These are phyloP conservation scores for Acrocephalus arundinaceus DNA, from an alignment of 2,113 vertebrate species.

Conservation along the genomic window DNA sequence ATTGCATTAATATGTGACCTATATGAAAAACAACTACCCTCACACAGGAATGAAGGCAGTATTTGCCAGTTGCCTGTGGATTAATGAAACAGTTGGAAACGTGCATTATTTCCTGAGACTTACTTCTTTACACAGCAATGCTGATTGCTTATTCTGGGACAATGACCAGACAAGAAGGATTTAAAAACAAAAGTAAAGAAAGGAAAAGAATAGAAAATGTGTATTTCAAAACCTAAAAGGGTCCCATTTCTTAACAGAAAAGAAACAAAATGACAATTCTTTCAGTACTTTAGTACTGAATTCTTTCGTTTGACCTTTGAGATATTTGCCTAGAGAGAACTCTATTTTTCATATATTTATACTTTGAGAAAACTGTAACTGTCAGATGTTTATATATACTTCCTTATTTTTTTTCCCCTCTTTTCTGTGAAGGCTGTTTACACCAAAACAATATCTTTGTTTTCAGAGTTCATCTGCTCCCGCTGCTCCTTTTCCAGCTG, in stretches of 20 bases:
- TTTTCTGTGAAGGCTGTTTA: background rate
- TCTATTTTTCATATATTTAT: background rate
- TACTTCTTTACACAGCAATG: background rate
- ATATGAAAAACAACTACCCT: background rate
- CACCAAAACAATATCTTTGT: constrained; percentile 22
- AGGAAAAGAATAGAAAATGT: background rate
- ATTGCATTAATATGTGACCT: background rate
- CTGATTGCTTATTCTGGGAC: background rate
- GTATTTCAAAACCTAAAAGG: background rate
- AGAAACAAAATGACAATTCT: background rate
- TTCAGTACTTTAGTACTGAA: background rate
- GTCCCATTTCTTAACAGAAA: background rate
- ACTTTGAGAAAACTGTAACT: background rate
- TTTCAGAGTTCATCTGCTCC: background rate
- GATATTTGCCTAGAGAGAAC: background rate
- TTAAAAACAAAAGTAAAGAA: background rate
- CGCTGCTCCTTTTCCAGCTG: background rate
- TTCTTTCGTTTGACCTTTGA: background rate
- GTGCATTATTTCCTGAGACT: background rate
- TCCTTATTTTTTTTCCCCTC: background rate
- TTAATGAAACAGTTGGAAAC: constrained; percentile 40
- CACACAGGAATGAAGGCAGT: background rate
- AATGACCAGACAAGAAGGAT: background rate
- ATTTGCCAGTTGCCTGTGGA: constrained; percentile 9
- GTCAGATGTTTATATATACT: background rate